A percentile compares a stretch with the other conserved stretches of the same genome.
phyloP scores from a whole-genome alignment of 2,113 vertebrate genomes.

The Pelmatolapia mariae region DNA sequence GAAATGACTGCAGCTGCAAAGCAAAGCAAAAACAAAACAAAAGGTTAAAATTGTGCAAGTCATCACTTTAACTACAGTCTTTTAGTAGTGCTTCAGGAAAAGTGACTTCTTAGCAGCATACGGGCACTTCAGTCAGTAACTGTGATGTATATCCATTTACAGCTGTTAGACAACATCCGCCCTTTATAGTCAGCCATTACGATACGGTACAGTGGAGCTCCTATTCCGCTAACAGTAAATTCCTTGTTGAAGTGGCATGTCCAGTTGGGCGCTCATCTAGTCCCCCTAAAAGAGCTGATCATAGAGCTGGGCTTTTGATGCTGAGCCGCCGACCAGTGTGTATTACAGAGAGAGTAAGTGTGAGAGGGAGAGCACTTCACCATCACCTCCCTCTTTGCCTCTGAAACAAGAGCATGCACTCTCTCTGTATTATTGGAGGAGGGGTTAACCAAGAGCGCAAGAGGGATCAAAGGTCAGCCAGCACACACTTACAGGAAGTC shows the following conservation, averaged over 20 bases:
- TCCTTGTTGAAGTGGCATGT: conserved; percentile 57
- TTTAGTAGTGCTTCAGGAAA: neutral
- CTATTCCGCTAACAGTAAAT: conserved; percentile 53
- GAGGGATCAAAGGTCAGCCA: conserved; percentile 7
- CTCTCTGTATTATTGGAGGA: neutral
- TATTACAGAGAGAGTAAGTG: conserved; percentile 48
- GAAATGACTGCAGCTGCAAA: neutral
- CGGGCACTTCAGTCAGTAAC: neutral
- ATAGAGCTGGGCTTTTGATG: conserved; percentile 53
- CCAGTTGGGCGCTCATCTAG: conserved; percentile 54
- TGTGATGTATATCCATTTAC: conserved; percentile 59
- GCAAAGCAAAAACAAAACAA: neutral
- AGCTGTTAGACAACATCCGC: conserved; percentile 59
- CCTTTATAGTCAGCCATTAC: conserved; percentile 38
- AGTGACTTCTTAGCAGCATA: neutral
- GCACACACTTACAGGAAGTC: conserved; percentile 86
- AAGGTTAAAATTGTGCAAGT: neutral
- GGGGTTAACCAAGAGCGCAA: neutral
- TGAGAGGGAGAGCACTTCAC: conserved; percentile 27
- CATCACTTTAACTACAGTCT: neutral
- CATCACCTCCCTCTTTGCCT: conserved; percentile 23
- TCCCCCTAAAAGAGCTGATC: conserved; percentile 51
- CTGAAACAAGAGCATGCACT: conserved; percentile 33
- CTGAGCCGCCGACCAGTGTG: conserved; percentile 43
- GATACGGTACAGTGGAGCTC: conserved; percentile 27